These are phyloP conservation scores for Paratilapia polleni DNA, from an alignment of 2,113 vertebrate species.

Conservation along the genomic window DNA sequence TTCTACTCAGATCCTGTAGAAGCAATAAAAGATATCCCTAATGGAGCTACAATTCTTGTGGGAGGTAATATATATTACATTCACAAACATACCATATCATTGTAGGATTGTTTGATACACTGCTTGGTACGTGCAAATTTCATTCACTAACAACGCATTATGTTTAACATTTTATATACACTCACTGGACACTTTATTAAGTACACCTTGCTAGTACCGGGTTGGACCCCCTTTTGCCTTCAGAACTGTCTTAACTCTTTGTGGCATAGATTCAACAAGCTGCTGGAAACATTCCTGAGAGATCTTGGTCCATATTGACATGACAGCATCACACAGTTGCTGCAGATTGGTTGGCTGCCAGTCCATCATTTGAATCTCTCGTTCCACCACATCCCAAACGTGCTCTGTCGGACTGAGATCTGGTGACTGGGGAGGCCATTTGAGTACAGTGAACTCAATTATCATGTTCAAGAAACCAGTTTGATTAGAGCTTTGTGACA, in stretches of 20 bases:
- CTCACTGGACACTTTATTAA: background rate
- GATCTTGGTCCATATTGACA: no score
- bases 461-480: background rate
- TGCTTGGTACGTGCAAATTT: background rate
- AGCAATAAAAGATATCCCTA: slow-evolving; percentile 93
- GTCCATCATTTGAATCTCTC: background rate
- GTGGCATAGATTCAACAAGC: background rate
- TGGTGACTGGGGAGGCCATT: background rate
- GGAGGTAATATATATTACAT: slow-evolving; percentile 85
- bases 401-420: background rate
- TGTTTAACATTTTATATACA: background rate
- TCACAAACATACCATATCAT: background rate
- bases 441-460: background rate
- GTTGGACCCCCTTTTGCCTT: background rate
- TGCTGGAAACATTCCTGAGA: background rate
- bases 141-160: background rate
- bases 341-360: background rate
- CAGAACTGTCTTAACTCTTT: background rate
- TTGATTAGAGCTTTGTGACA: background rate
- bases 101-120: background rate
- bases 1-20: slow-evolving; percentile 90
- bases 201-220: background rate
- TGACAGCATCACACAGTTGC: no score
- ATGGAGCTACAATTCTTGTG: slow-evolving; percentile 90
- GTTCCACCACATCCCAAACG: background rate